Evolutionary conservation across 2,113 vertebrate genomes (phyloP).

Genomic region (Zeus faber): DNA sequence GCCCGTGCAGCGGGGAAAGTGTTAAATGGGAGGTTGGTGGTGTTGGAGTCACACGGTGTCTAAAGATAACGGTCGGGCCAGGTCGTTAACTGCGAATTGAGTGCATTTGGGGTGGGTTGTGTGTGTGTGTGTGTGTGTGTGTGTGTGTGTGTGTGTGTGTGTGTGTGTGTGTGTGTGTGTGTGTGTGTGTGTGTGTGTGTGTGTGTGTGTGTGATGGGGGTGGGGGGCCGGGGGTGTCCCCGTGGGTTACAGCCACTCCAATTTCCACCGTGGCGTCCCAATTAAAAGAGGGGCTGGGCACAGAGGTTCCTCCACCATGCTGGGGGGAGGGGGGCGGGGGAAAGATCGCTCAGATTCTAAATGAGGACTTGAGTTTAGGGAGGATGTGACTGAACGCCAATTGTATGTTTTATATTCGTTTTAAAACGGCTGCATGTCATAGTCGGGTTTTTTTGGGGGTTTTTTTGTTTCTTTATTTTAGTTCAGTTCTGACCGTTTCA

Average conservation of each 20-base stretch:
- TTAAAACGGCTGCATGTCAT: no score
- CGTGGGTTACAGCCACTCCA: constrained; percentile 46
- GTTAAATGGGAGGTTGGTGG: constrained; percentile 40
- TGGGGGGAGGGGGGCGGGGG: constrained; percentile 18
- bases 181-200: constrained; percentile 47
- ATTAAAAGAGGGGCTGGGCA: constrained; percentile 62
- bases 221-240: no score
- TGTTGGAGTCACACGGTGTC: constrained; percentile 32
- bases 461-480: no score
- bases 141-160: constrained; percentile 44
- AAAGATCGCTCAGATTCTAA: constrained; percentile 35
- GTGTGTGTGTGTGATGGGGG: constrained; percentile 49
- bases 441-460: no score
- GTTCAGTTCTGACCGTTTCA: no score
- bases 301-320: constrained; percentile 41
- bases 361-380: constrained; percentile 26
- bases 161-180: constrained; percentile 45
- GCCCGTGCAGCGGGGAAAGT: constrained; percentile 34
- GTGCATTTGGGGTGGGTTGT: constrained; percentile 20
- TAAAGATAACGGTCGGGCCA: constrained; percentile 48
- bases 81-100: constrained; percentile 50
- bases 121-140: constrained; percentile 48
- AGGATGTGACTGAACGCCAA: no score
- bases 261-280: constrained; percentile 58
- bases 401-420: no score